phyloP scores from a whole-genome alignment of 64 coral and sea anemone species.

The Actinia tenebrosa region DNA sequence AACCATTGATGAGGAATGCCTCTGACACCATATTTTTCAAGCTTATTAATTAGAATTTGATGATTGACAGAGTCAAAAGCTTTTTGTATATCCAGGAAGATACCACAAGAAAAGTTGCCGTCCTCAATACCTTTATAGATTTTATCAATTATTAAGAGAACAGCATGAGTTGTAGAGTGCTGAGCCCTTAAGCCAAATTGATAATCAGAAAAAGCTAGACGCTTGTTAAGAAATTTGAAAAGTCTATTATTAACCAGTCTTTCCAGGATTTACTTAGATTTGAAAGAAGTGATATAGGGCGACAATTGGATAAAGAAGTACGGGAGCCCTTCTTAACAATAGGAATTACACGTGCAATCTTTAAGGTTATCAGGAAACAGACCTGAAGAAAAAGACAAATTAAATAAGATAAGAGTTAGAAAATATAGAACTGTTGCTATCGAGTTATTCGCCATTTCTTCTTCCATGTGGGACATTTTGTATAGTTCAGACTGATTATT shows the following conservation, averaged over 20 bases:
- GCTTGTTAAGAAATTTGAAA: background rate
- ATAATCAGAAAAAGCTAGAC: background rate
- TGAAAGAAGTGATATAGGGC: conserved; percentile 41
- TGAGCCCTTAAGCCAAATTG: conserved; percentile 24
- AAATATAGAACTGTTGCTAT: too few relatives aligned
- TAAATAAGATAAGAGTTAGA: too few relatives aligned
- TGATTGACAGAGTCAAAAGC: conserved; percentile 30
- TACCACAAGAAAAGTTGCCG: background rate
- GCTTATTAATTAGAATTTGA: background rate
- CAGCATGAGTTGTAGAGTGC: background rate
- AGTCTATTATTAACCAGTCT: conserved; percentile 27
- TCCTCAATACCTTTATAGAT: background rate
- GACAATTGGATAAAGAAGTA: background rate
- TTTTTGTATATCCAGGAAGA: background rate
- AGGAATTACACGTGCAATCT: conserved; percentile 22
- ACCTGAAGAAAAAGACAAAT: background rate
- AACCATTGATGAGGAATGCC: background rate
- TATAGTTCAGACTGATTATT: too few relatives aligned
- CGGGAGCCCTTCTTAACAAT: conserved; percentile 18
- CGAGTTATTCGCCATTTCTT: too few relatives aligned
- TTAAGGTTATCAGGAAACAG: conserved; percentile 14
- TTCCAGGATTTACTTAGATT: conserved; percentile 36
- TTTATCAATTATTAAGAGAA: background rate
- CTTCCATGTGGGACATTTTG: too few relatives aligned
- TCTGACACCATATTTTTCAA: background rate